Evolutionary conservation across 2,797 vertebrate genomes (phyloP).

Genomic region (Hoplostethus atlanticus): DNA sequence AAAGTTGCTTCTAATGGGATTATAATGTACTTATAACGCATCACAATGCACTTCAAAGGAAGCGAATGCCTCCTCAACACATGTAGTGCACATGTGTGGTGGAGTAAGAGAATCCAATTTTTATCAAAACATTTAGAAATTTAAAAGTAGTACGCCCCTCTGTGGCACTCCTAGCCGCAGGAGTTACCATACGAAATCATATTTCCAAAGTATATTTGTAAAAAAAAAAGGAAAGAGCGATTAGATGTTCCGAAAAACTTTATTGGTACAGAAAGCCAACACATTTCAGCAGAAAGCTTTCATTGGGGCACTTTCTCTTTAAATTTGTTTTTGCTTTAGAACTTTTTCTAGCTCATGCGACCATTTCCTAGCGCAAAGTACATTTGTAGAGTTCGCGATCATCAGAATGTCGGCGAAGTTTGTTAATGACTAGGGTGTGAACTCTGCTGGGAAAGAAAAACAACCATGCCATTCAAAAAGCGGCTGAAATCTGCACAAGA

Average conservation of each 20-base stretch:
- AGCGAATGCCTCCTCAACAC: neutral
- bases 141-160: neutral
- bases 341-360: no score
- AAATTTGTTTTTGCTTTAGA: neutral
- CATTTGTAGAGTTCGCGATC: no score
- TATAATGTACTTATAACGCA: no score
- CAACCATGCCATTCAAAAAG: neutral
- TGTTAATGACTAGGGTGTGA: neutral
- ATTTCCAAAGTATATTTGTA: neutral
- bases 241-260: no score
- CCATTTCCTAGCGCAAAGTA: no score
- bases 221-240: neutral
- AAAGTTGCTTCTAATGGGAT: no score
- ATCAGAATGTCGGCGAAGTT: no score
- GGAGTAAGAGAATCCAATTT: neutral
- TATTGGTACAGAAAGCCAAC: no score
- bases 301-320: no score
- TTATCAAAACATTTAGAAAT: neutral
- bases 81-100: neutral
- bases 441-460: neutral
- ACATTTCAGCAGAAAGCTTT: no score
- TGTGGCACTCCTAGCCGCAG: constrained; percentile 49
- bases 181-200: neutral
- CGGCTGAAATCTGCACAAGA: neutral
- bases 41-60: no score